Conservation (phyloP, 2,113 vertebrate genomes). For the Nothocercus julius region DNA sequence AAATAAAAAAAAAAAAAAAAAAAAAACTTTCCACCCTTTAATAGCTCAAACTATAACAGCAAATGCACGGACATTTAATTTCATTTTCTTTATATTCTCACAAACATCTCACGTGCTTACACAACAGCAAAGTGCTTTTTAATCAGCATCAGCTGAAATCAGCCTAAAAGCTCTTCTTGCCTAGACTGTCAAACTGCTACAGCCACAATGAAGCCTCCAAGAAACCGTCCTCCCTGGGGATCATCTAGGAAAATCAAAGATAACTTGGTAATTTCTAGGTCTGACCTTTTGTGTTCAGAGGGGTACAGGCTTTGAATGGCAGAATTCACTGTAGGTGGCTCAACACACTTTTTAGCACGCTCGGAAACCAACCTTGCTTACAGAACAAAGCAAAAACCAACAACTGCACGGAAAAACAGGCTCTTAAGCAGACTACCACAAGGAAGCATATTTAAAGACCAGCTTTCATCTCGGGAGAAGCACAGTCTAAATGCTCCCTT, state of each 20-base stretch:
- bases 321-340: neutral
- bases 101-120: neutral
- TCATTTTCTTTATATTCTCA: neutral
- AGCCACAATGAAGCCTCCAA: neutral
- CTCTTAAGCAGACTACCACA: neutral
- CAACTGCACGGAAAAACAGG: neutral
- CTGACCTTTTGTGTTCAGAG: neutral
- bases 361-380: neutral
- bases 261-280: neutral
- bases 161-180: neutral
- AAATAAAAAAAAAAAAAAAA: too few species aligned
- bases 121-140: neutral
- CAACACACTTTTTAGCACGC: neutral
- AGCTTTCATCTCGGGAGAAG: neutral
- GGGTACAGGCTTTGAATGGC: neutral
- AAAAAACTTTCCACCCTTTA: neutral
- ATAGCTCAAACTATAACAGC: neutral
- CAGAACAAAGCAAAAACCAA: neutral
- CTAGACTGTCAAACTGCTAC: rapidly evolving
- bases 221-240: neutral
- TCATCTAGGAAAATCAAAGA: neutral
- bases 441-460: neutral
- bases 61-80: neutral
- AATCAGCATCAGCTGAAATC: rapidly evolving
- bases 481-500: neutral